These are phyloP conservation scores for Archips xylosteana DNA, from an alignment of 2,888 invertebrate genomes.

Conservation along the genomic window DNA sequence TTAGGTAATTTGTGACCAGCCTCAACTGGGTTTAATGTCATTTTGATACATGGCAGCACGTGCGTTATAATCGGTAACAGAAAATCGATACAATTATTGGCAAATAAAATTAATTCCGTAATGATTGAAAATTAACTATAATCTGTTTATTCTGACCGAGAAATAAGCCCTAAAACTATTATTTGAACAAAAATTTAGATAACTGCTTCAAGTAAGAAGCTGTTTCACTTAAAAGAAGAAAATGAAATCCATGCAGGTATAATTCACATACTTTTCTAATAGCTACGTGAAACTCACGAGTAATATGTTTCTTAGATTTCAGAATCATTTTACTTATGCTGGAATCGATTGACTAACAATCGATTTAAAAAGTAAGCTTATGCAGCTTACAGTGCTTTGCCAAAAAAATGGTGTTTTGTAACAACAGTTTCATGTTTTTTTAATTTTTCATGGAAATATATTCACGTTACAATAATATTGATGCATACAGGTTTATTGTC, in stretches of 20 bases:
- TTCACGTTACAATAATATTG: neutral
- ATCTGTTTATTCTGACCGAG: no score
- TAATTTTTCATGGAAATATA: neutral
- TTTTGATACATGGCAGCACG: conserved; percentile 65
- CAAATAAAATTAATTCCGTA: neutral
- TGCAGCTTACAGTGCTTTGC: conserved; percentile 36
- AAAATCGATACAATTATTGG: neutral
- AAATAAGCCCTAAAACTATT: no score
- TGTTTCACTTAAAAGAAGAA: no score
- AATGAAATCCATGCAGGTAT: no score
- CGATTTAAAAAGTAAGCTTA: conserved; percentile 7
- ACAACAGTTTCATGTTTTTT: neutral
- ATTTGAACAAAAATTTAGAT: no score
- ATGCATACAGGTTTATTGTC: neutral
- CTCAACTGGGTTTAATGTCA: conserved; percentile 64
- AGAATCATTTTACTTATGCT: neutral
- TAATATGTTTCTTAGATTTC: no score
- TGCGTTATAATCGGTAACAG: neutral
- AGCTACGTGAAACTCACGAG: no score
- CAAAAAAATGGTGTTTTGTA: neutral
- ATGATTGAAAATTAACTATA: no score
- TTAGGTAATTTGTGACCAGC: conserved; percentile 82
- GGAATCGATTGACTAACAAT: neutral
- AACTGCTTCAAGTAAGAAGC: no score
- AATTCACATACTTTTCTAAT: no score